A percentile compares a stretch with the other conserved stretches of the same genome.
phyloP scores from a whole-genome alignment of 1,140 invertebrate genomes.

The Musca domestica region DNA sequence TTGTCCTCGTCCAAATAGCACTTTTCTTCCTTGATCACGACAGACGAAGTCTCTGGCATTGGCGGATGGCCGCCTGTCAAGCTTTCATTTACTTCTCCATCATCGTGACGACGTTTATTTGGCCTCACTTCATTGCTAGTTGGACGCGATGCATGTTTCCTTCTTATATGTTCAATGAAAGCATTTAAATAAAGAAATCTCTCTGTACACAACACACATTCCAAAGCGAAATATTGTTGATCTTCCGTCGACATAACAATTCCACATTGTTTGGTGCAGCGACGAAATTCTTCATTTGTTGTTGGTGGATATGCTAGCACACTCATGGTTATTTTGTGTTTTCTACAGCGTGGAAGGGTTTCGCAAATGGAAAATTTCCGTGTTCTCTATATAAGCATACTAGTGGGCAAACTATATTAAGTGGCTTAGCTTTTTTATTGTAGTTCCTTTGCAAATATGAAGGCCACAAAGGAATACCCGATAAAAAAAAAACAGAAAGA shows the following conservation, averaged over 20 bases:
- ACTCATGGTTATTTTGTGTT: slow-evolving; percentile 36
- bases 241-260: slow-evolving; percentile 49
- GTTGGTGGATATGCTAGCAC: slow-evolving; percentile 51
- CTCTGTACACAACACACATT: slow-evolving; percentile 42
- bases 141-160: slow-evolving; percentile 29
- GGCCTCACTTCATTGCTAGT: background rate
- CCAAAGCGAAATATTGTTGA: slow-evolving; percentile 47
- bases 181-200: slow-evolving; percentile 52
- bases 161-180: slow-evolving; percentile 49
- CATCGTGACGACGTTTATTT: background rate
- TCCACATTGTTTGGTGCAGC: slow-evolving; percentile 49
- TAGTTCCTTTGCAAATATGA: too few relatives aligned
- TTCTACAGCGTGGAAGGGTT: background rate
- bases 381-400: too few relatives aligned
- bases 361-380: too few relatives aligned
- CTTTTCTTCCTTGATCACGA: slow-evolving; percentile 42
- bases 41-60: slow-evolving; percentile 45
- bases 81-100: slow-evolving; percentile 8
- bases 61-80: slow-evolving; percentile 39
- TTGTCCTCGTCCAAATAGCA: slow-evolving; percentile 7
- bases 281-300: slow-evolving; percentile 47
- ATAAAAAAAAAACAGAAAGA: too few relatives aligned
- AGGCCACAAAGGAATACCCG: too few relatives aligned
- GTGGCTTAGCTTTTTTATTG: too few relatives aligned
- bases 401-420: too few relatives aligned